Base-by-base conservation (phyloP, 1,140 invertebrate genomes). In the Mercenaria mercenaria region DNA sequence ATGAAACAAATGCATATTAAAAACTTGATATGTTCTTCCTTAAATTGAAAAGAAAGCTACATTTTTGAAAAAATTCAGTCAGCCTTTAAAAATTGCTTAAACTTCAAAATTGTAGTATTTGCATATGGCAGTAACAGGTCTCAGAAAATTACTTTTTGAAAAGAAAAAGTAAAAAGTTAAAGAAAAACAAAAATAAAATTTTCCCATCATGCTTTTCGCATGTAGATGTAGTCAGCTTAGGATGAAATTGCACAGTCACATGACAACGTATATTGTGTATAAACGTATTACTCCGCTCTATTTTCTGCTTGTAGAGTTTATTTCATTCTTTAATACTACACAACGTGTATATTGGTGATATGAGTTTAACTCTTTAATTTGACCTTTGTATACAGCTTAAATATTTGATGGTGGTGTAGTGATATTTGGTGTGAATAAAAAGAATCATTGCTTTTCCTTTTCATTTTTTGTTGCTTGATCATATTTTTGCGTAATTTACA, bases 171-270 rank as follows among this genome's bases (percentile, higher is more conserved):
- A 29, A 50, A 50, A 56, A 77, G 32, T 32, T 29, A 52, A 77
- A 29, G 43, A 67, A 56, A 82, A 32, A 39, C 82, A 87, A 67
- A 85, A 69, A 26, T 11, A 74, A 85, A 85, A 93, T 91, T 93
- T 91, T 95, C 94, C 95, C 95, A 94, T 95, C 93, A 95, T 95
- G 96, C 95, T 96, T 95, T 96, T 37, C 43, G 96, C 96, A 96
- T 96, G 96, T 95, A 95, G 95, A 94, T 94, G 92, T 95, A 96
- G 95, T 94, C 91, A 91, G 93, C 93, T 94, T 94, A 84, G 92
- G 89, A 93, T 82, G 90, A 93, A 92, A 87, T 90, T 94, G 95
- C 95, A 95, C 95, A 95, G 94, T 95, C 95, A 95, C 96, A 96
- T 95, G 95, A 96, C 94, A 92, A 92, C 76, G 23, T 72, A 88